A percentile compares a stretch with the other conserved stretches of the same genome.
phyloP scores from a whole-genome alignment of 2,797 vertebrate species.

The Falco columbarius region DNA sequence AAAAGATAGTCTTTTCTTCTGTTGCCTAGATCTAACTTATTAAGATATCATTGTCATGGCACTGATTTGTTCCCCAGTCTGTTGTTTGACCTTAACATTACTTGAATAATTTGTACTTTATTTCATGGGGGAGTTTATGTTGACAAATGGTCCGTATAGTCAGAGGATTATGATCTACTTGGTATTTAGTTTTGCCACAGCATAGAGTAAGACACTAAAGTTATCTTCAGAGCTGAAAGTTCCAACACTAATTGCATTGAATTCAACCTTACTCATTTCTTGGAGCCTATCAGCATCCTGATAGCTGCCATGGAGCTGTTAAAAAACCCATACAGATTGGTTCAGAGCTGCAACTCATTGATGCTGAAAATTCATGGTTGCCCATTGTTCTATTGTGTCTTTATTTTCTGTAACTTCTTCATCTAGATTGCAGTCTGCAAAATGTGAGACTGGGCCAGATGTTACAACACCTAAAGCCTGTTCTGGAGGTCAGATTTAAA shows the following conservation, averaged over 20 bases:
- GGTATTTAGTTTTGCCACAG: not conserved
- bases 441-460: conserved; percentile 2
- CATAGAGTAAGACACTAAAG: not conserved
- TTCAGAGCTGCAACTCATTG: not conserved
- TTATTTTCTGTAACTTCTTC: not conserved
- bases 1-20: not conserved
- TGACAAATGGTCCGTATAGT: not conserved
- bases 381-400: not conserved
- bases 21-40: not conserved
- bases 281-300: not conserved
- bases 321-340: not conserved
- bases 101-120: not conserved
- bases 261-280: not conserved
- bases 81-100: not conserved
- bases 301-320: not conserved
- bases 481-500: not conserved
- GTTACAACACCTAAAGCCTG: not conserved
- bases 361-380: not conserved
- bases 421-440: not conserved
- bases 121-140: not conserved
- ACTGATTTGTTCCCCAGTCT: not conserved
- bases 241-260: not conserved
- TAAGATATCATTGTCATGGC: not conserved
- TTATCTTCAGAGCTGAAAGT: not conserved
- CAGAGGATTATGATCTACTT: not conserved